Percentiles rank a stretch among this genome's conserved stretches.
phyloP scores from a whole-genome alignment of 2,797 vertebrate genomes.

The Cheirogaleus major region DNA sequence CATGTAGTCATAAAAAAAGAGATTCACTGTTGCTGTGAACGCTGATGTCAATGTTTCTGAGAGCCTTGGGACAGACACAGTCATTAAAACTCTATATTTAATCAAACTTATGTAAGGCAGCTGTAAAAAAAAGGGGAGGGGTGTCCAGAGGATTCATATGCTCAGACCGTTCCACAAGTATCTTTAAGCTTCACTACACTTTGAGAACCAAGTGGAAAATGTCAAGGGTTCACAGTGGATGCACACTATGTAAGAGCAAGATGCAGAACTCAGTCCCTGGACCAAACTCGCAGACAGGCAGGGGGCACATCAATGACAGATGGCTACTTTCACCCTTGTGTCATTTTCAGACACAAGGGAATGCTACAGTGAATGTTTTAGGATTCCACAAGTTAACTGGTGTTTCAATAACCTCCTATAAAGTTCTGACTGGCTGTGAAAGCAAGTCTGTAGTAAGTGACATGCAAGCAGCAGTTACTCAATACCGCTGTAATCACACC shows the following conservation, averaged over 20 bases:
- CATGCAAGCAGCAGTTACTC: rapidly evolving
- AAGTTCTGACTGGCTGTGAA: too few relatives aligned
- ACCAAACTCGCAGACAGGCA: not conserved
- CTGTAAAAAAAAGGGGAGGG: rapidly evolving
- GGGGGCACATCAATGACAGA: rapidly evolving
- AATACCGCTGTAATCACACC: not conserved
- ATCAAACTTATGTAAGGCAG: rapidly evolving
- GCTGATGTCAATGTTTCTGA: not conserved
- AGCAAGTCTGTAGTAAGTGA: not conserved
- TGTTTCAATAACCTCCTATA: not conserved
- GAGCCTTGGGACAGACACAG: not conserved
- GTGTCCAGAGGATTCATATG: rapidly evolving
- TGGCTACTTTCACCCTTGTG: rapidly evolving
- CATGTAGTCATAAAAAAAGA: not conserved
- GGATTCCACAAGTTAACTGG: not conserved
- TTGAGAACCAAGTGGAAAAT: not conserved
- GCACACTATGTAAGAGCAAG: too few relatives aligned
- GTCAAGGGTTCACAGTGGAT: not conserved
- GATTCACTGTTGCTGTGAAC: rapidly evolving
- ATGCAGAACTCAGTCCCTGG: not conserved
- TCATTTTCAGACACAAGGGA: not conserved
- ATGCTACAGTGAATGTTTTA: not conserved
- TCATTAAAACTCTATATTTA: not conserved
- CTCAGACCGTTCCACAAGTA: rapidly evolving
- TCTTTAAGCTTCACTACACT: not conserved